Conservation (phyloP, 2,888 invertebrate genomes). For the Dynastes tityus region DNA sequence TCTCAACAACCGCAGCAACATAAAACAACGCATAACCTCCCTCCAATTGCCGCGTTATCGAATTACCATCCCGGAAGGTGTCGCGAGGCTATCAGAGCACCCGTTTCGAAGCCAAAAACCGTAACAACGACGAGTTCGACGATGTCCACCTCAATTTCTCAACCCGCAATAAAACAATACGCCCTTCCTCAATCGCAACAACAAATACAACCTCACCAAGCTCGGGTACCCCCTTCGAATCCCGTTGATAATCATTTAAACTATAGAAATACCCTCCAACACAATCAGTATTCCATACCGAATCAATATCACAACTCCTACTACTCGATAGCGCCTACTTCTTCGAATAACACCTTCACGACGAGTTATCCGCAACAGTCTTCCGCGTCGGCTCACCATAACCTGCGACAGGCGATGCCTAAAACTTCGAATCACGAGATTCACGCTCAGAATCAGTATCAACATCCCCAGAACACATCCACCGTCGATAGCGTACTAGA, state of each 20-base stretch:
- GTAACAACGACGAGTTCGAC: conserved; percentile 51
- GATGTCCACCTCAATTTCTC: conserved; percentile 30
- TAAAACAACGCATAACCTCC: conserved; percentile 71
- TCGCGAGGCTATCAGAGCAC: conserved; percentile 48
- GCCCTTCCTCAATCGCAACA: conserved; percentile 51
- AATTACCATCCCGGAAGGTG: conserved; percentile 70
- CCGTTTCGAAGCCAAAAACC: conserved; percentile 40
- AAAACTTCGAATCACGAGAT: conserved; percentile 51
- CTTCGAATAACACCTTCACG: conserved; percentile 30
- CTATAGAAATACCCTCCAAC: conserved; percentile 23
- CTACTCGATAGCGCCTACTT: conserved; percentile 22
- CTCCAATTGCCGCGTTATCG: conserved; percentile 73
- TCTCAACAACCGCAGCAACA: conserved; percentile 57
- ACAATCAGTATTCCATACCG: conserved; percentile 35
- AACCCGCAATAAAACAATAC: conserved; percentile 51
- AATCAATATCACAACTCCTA: conserved; percentile 40
- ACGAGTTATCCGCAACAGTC: conserved; percentile 47
- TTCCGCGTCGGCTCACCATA: conserved; percentile 50
- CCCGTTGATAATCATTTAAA: conserved; percentile 39
- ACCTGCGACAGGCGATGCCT: conserved; percentile 49
- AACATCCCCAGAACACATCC: conserved; percentile 38
- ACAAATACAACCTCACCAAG: conserved; percentile 52
- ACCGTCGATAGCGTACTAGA: conserved; percentile 72
- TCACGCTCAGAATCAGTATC: conserved; percentile 48
- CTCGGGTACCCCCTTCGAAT: conserved; percentile 55